phyloP scores from a whole-genome alignment of 2,113 vertebrate genomes.

The Psephotus haematonotus region DNA sequence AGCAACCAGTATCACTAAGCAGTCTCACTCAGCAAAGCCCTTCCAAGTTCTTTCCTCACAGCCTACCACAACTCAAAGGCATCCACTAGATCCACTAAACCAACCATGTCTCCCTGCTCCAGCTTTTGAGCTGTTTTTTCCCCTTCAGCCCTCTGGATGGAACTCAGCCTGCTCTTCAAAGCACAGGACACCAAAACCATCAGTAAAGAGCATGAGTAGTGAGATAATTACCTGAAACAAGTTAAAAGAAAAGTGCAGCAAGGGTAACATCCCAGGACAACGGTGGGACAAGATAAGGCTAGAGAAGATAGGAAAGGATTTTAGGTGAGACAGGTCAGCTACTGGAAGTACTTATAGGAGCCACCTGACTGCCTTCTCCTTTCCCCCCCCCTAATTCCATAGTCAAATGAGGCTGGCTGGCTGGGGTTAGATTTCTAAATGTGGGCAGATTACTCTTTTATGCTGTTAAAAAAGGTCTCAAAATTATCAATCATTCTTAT shows the following conservation, averaged over 20 bases:
- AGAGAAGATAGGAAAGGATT: not conserved
- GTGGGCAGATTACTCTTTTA: not conserved
- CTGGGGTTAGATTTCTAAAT: not conserved
- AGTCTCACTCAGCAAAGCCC: not conserved
- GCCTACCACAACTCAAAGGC: not conserved
- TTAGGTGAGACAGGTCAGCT: not conserved
- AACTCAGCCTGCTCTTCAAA: not conserved
- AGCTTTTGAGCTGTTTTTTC: not conserved
- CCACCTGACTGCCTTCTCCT: not conserved
- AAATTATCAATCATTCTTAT: not conserved
- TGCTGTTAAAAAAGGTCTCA: not conserved
- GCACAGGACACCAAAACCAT: not conserved
- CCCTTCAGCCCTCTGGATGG: not conserved
- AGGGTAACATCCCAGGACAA: not conserved
- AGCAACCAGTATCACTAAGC: not conserved
- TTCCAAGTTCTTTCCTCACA: not conserved
- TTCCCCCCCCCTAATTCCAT: not conserved
- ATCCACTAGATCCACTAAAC: not conserved
- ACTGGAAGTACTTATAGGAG: not conserved
- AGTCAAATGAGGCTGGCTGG: not conserved
- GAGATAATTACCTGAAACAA: not conserved
- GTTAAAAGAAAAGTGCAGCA: not conserved
- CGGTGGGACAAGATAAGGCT: not conserved
- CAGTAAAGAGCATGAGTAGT: not conserved
- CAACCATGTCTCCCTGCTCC: not conserved